Percentiles rank a stretch among this genome's conserved stretches.
Conservation (phyloP, 2,888 invertebrate genomes). For the Lumbricus terrestris region DNA sequence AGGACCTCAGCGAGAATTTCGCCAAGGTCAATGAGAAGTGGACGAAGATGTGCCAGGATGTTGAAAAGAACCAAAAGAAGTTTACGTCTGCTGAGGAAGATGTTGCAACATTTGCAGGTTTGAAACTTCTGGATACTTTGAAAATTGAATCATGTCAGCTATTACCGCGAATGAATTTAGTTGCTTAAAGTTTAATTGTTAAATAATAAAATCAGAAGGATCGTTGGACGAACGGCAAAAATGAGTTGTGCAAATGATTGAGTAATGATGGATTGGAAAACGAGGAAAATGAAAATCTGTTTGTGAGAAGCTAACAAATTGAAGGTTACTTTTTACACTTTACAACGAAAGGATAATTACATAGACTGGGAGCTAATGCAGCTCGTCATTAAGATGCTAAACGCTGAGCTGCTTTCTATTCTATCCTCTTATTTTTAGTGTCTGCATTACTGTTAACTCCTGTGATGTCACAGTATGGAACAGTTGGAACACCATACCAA, state of each 20-base stretch:
- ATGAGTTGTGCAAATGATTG: too few relatives aligned
- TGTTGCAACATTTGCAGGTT: constrained; percentile 34
- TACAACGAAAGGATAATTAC: too few relatives aligned
- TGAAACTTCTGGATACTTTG: background rate
- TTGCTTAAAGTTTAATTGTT: background rate
- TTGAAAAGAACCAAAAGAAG: constrained; percentile 42
- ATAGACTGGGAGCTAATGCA: too few relatives aligned
- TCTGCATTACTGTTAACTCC: too few relatives aligned
- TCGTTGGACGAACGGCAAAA: background rate
- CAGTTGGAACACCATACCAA: too few relatives aligned
- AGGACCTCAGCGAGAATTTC: constrained; percentile 48
- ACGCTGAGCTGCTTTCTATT: background rate
- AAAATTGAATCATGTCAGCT: background rate
- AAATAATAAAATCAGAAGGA: background rate
- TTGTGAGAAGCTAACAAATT: background rate
- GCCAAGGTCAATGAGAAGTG: constrained; percentile 52
- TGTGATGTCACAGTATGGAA: too few relatives aligned
- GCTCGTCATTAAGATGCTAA: too few relatives aligned
- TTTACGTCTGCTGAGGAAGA: constrained; percentile 47
- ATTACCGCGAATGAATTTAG: background rate
- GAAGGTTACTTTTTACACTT: background rate
- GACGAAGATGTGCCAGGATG: constrained; percentile 49
- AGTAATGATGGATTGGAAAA: background rate
- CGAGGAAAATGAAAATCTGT: background rate
- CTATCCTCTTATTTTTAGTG: background rate